These are phyloP conservation scores for Cheilosia soror DNA, from an alignment of 2,888 invertebrate genomes.

Conservation along the genomic window DNA sequence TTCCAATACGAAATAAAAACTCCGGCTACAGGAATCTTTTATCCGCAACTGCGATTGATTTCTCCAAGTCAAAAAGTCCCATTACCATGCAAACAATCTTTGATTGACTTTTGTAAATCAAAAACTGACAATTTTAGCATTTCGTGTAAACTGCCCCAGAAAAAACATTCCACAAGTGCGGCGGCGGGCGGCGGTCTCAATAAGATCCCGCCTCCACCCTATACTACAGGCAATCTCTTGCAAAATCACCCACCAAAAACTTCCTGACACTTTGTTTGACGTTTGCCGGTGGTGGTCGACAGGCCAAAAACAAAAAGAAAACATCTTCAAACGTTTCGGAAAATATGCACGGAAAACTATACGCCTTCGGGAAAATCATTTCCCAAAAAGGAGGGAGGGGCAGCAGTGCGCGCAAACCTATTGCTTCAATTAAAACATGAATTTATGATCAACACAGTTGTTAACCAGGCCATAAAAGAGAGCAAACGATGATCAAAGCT, in stretches of 20 bases:
- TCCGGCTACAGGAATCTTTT: not conserved
- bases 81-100: conserved; percentile 37
- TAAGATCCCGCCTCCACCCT: not conserved
- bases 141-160: conserved; percentile 51
- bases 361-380: not conserved
- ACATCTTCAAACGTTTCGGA: conserved; percentile 51
- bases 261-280: conserved; percentile 62
- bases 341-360: conserved; percentile 22
- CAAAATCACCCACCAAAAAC: conserved; percentile 18
- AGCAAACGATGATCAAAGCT: conserved; percentile 79
- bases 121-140: conserved; percentile 62
- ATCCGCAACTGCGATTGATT: conserved; percentile 46
- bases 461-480: conserved; percentile 77
- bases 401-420: conserved; percentile 37
- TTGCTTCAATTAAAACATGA: conserved; percentile 73
- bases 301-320: not conserved
- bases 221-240: not conserved
- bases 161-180: conserved; percentile 36
- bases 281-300: conserved; percentile 25
- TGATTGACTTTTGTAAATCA: conserved; percentile 70
- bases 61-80: conserved; percentile 61
- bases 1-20: conserved; percentile 1
- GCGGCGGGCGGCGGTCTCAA: conserved; percentile 15
- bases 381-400: not conserved
- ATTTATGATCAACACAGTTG: conserved; percentile 75